These are phyloP conservation scores for Triplophysa yarkandensis DNA, from an alignment of 2,797 vertebrate species.

Conservation along the genomic window DNA sequence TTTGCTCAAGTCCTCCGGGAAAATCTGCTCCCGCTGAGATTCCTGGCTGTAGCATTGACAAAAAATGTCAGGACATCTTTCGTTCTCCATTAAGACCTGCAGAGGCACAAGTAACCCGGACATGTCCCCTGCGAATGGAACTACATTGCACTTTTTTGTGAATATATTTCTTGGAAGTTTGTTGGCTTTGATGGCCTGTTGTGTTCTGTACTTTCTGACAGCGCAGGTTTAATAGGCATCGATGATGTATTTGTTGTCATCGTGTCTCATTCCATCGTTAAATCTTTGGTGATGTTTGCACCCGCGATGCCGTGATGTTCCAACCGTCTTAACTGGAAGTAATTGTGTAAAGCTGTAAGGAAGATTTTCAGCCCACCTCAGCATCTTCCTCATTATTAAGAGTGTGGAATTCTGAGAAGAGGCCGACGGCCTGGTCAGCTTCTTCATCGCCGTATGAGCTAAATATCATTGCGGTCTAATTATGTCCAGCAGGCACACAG, in stretches of 20 bases:
- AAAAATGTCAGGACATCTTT: slow-evolving; percentile 56
- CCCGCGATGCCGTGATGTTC: slow-evolving; percentile 20
- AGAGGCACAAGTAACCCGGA: slow-evolving; percentile 72
- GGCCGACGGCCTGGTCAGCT: slow-evolving; percentile 34
- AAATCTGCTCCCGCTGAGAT: slow-evolving; percentile 56
- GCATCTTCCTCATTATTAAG: slow-evolving; percentile 39
- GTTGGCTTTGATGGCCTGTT: slow-evolving; percentile 41
- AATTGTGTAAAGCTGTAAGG: slow-evolving; percentile 32
- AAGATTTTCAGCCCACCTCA: slow-evolving; percentile 26
- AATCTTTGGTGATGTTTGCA: slow-evolving; percentile 19
- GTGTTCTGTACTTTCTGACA: slow-evolving; percentile 33
- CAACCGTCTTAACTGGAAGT: slow-evolving; percentile 47
- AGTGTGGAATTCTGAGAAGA: slow-evolving; percentile 24
- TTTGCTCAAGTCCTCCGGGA: slow-evolving; percentile 30
- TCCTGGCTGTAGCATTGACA: slow-evolving; percentile 50
- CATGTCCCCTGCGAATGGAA: slow-evolving; percentile 58
- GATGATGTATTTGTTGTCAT: slow-evolving; percentile 37
- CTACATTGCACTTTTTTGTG: slow-evolving; percentile 78
- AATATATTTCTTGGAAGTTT: slow-evolving; percentile 55
- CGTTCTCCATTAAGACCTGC: slow-evolving; percentile 48
- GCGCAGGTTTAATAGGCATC: slow-evolving; percentile 38
- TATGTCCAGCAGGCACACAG: slow-evolving; percentile 16
- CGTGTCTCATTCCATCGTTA: slow-evolving; percentile 41
- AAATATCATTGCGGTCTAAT: slow-evolving; percentile 54
- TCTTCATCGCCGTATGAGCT: slow-evolving; percentile 34